These are phyloP conservation scores for Lumbricus terrestris DNA, from an alignment of 2,888 invertebrate species.

Conservation along the genomic window DNA sequence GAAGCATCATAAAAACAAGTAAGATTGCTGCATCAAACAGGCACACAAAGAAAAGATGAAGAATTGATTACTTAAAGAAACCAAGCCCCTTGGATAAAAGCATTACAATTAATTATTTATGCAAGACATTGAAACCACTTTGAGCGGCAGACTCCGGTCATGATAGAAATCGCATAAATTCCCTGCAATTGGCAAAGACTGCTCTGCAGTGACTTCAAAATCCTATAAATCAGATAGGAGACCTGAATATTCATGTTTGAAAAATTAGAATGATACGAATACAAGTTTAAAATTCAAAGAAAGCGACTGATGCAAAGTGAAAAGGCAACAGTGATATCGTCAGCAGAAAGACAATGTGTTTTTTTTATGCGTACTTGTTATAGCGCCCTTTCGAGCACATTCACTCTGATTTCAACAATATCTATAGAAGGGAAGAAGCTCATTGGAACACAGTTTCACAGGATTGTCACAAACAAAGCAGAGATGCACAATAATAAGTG, in stretches of 20 bases:
- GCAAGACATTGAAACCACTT: background rate
- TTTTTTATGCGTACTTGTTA: no score
- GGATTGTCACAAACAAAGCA: background rate
- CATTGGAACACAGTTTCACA: background rate
- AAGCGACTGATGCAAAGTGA: background rate
- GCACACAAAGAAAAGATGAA: background rate
- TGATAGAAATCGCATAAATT: background rate
- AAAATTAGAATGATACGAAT: background rate
- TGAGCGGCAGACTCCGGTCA: background rate
- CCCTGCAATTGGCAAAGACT: background rate
- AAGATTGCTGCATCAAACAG: no score
- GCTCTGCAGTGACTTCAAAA: background rate
- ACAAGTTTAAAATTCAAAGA: background rate
- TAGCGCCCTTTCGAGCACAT: no score
- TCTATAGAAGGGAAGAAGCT: background rate
- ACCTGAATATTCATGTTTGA: background rate
- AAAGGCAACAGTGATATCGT: background rate
- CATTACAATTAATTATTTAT: background rate
- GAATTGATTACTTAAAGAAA: background rate
- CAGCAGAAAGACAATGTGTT: background rate
- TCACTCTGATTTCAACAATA: background rate
- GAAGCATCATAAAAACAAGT: background rate
- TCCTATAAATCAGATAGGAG: background rate
- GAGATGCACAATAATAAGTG: background rate
- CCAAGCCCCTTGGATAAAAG: background rate